A percentile compares a stretch with the other conserved stretches of the same genome.
Evolutionary conservation across 2,888 invertebrate genomes (phyloP).

Genomic region (Carabus problematicus): DNA sequence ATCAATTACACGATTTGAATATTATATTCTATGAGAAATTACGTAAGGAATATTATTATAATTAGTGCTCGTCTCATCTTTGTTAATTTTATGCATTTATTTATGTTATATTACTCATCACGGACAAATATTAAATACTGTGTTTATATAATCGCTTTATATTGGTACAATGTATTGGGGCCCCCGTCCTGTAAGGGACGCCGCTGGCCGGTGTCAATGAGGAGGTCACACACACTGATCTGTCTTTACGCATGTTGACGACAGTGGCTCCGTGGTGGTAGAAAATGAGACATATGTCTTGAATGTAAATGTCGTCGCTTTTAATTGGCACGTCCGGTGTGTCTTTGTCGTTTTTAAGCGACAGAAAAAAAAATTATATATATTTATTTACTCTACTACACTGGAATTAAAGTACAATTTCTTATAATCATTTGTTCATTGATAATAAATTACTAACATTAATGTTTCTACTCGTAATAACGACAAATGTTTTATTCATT

Average conservation of each 20-base stretch:
- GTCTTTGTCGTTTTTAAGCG: constrained; percentile 21
- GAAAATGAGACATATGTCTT: constrained; percentile 40
- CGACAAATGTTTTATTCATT: no score
- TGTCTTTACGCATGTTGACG: constrained; percentile 30
- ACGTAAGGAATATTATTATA: background rate
- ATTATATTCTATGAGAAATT: no score
- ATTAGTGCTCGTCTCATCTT: background rate
- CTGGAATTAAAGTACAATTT: background rate
- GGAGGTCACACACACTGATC: constrained; percentile 35
- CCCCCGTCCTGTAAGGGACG: background rate
- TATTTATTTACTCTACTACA: constrained; percentile 16
- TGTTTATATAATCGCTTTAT: no score
- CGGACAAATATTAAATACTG: no score
- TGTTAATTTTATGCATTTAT: constrained; percentile 2
- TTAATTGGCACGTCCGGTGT: constrained; percentile 43
- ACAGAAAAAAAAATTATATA: constrained; percentile 19
- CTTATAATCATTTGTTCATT: no score
- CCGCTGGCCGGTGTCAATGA: constrained; percentile 32
- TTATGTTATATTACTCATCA: background rate
- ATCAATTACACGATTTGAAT: no score
- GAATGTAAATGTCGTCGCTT: constrained; percentile 41
- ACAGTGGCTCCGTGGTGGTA: constrained; percentile 33
- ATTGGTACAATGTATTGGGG: no score
- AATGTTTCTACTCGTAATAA: no score
- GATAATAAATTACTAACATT: no score